Evolutionary conservation across 64 coral and sea anemone species (phyloP).

Genomic region (Montipora cactus): DNA sequence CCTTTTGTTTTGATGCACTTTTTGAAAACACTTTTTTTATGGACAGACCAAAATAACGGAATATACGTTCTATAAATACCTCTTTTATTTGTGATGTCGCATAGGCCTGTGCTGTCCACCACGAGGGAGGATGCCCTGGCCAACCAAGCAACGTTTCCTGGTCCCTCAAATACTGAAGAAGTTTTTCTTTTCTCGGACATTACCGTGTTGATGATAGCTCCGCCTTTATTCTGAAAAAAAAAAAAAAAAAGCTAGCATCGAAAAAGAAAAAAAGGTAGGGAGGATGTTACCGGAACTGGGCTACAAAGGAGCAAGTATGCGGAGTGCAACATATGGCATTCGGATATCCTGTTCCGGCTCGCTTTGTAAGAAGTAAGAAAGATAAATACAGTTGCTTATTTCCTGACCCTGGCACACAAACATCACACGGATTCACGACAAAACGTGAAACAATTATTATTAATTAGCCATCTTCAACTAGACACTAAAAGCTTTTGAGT

Average conservation of each 20-base stretch:
- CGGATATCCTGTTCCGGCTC: no score
- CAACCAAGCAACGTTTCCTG: not conserved
- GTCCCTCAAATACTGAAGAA: not conserved
- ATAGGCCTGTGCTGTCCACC: not conserved
- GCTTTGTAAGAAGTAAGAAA: no score
- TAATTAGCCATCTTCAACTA: not conserved
- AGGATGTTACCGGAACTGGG: no score
- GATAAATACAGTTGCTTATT: no score
- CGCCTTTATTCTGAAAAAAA: slow-evolving; percentile 13
- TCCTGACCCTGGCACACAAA: no score
- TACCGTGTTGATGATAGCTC: not conserved
- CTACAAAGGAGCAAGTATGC: no score
- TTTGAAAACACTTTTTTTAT: no score
- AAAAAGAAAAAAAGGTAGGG: no score
- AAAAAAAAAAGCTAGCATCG: no score
- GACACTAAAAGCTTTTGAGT: not conserved
- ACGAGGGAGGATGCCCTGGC: not conserved
- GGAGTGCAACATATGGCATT: no score
- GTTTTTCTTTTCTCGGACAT: not conserved
- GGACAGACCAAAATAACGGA: no score
- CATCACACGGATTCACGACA: not conserved
- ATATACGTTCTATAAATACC: no score
- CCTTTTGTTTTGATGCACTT: not conserved
- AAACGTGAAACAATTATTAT: not conserved
- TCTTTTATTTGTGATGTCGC: not conserved